Base-by-base conservation (phyloP, 2,888 invertebrate genomes). In the Morpho achilles region DNA sequence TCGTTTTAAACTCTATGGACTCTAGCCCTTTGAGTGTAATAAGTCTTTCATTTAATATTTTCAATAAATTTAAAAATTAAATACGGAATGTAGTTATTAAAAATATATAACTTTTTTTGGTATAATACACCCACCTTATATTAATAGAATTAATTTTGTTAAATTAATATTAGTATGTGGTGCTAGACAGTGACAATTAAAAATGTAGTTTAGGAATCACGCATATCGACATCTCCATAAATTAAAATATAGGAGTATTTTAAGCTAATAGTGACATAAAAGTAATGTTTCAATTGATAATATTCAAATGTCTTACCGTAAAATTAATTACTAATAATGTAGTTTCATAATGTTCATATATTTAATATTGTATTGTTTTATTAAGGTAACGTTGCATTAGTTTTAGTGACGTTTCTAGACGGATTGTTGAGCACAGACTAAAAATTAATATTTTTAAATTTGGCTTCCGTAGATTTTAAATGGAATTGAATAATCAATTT, bases 261-360 rank as follows among this genome's bases (percentile, higher is more conserved):
- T 53, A 46, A 45, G 16, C 39, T 53, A 16, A 53, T 40, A 53
- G 40, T 46, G 46, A 22, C 7, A 23, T 10, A 32, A 53, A 47
- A 53, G 4, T 16, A 59, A 52, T 59, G 50, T 59, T 59, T 59
- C 59, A 56, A 50, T 61, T 44, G 55, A 9, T 50, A 46, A 54
- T 56, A 52, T 59, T 62, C 50, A 60, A 58, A 50, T 60, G 57
- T 77, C 80, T 82, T 84, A 84, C 83, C 84, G 81, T 77, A 80
- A 69, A 65, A 60, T 81, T 81, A 76, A 68, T 66, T 77, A 77
- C 70, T 64, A 60, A 62, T 50, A 76, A 72, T 63, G 65, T 62
- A 53, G 32, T 39, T 70, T 77, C 73, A 74, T 73, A 67, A 68
- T 71, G 69, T 70, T 71, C 67, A 69, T 72, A 73, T 73, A 69